Evolutionary conservation across 2,797 vertebrate genomes (phyloP).

Genomic region (Sylvilagus floridanus): DNA sequence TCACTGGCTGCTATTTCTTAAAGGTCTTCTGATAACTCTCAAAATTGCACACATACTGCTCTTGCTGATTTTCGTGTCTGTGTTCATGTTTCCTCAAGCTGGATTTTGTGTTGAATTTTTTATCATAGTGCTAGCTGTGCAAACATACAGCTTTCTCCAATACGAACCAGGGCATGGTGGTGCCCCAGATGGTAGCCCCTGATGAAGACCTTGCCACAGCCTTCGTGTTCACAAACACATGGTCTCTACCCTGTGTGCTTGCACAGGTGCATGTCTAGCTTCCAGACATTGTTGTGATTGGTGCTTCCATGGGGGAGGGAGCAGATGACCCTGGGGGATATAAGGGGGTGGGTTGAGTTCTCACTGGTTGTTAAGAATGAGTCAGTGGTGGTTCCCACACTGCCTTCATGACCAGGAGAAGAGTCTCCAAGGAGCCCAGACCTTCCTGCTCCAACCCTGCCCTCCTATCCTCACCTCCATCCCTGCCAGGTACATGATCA

Average conservation of each 20-base stretch:
- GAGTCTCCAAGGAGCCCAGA: no score
- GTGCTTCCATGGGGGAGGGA: constrained; percentile 91
- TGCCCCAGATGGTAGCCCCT: constrained; percentile 90
- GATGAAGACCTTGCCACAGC: constrained; percentile 91
- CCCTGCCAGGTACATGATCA: no score
- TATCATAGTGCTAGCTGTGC: constrained; percentile 88
- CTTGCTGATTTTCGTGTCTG: constrained; percentile 87
- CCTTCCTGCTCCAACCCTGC: no score
- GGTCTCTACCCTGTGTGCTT: constrained; percentile 91
- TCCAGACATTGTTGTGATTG: constrained; percentile 90
- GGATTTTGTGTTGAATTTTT: background rate
- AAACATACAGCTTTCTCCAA: constrained; percentile 92
- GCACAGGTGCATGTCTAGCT: constrained; percentile 75
- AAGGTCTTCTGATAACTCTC: constrained; percentile 91
- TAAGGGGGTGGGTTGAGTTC: no score
- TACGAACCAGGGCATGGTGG: constrained; percentile 89
- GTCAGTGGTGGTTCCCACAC: no score
- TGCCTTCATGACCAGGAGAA: no score
- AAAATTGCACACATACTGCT: constrained; percentile 89
- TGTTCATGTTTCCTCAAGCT: constrained; percentile 82
- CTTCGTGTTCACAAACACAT: constrained; percentile 89
- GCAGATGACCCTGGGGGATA: constrained; percentile 86
- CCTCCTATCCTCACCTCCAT: no score
- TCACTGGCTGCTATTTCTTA: constrained; percentile 92
- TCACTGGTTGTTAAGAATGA: no score